Evolutionary conservation across 1,140 invertebrate species (phyloP).

Genomic region (Asobara japonica): DNA sequence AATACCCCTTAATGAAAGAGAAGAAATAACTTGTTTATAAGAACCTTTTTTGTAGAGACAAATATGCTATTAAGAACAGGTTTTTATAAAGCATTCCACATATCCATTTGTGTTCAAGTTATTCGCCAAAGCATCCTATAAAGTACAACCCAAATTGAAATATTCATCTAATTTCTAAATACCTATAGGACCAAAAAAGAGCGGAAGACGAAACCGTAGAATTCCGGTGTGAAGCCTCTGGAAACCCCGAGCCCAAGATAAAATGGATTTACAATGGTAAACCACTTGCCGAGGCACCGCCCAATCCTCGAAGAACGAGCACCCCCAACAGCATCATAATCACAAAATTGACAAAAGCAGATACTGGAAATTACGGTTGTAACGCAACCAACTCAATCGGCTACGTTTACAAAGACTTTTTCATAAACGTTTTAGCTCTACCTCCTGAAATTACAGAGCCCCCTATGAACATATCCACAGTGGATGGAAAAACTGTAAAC

Average conservation of each 20-base stretch:
- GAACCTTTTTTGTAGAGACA: too few species aligned
- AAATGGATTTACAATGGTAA: slow-evolving; percentile 98
- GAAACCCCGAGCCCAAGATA: slow-evolving; percentile 89
- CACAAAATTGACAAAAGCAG: slow-evolving; percentile 82
- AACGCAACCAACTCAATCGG: slow-evolving; percentile 97
- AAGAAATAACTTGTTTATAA: too few species aligned
- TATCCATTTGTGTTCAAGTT: too few species aligned
- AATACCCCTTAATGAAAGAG: too few species aligned
- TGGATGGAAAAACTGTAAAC: slow-evolving; percentile 84
- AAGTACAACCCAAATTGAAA: too few species aligned
- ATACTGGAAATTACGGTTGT: slow-evolving; percentile 98
- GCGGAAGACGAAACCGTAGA: slow-evolving; percentile 91
- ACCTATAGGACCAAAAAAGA: too few species aligned
- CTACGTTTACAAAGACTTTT: slow-evolving; percentile 98
- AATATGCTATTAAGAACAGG: too few species aligned
- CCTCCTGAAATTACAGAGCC: slow-evolving; percentile 89
- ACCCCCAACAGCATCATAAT: slow-evolving; percentile 81
- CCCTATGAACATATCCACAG: slow-evolving; percentile 81
- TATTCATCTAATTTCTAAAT: too few species aligned
- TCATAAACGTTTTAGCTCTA: slow-evolving; percentile 94
- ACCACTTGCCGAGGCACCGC: slow-evolving; percentile 80
- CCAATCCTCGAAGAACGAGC: slow-evolving; percentile 78
- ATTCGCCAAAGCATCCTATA: too few species aligned
- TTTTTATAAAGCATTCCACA: too few species aligned
- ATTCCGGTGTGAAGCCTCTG: slow-evolving; percentile 89